A percentile compares a stretch with the other conserved stretches of the same genome.
Evolutionary conservation across 1,140 invertebrate species (phyloP).

Genomic region (Eubasilissa regina): DNA sequence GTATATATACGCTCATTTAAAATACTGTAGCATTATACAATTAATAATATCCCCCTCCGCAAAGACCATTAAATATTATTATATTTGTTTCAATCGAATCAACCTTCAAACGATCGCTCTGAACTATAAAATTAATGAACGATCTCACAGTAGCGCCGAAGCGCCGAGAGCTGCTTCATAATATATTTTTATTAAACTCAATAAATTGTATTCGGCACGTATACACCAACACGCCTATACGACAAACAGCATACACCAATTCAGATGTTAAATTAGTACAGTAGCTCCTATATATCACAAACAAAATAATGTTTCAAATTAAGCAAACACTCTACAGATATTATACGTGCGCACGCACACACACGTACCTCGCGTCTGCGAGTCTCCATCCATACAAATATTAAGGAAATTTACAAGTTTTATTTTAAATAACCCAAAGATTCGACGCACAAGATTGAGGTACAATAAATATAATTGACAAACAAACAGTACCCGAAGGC

Average conservation of each 20-base stretch:
- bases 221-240: conserved; percentile 4
- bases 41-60: conserved; percentile 32
- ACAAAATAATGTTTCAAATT: conserved; percentile 50
- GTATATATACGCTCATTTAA: neutral
- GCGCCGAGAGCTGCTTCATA: neutral
- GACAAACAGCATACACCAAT: neutral
- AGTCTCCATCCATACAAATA: no score
- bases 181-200: conserved; percentile 39
- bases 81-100: conserved; percentile 39
- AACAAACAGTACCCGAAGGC: neutral
- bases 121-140: conserved; percentile 37
- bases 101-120: conserved; percentile 28
- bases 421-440: neutral
- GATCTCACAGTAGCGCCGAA: neutral
- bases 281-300: conserved; percentile 20
- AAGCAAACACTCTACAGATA: conserved; percentile 32
- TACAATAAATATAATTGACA: neutral
- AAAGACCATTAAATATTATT: conserved; percentile 17
- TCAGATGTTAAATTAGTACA: conserved; percentile 20
- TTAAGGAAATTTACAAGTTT: neutral
- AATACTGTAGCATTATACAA: conserved; percentile 24
- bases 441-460: neutral
- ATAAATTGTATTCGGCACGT: conserved; percentile 39
- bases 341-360: conserved; percentile 20
- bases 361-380: neutral